Percentiles rank a stretch among this genome's conserved stretches.
phyloP scores from a whole-genome alignment of 2,113 vertebrate genomes.

The Oryzias melastigma region DNA sequence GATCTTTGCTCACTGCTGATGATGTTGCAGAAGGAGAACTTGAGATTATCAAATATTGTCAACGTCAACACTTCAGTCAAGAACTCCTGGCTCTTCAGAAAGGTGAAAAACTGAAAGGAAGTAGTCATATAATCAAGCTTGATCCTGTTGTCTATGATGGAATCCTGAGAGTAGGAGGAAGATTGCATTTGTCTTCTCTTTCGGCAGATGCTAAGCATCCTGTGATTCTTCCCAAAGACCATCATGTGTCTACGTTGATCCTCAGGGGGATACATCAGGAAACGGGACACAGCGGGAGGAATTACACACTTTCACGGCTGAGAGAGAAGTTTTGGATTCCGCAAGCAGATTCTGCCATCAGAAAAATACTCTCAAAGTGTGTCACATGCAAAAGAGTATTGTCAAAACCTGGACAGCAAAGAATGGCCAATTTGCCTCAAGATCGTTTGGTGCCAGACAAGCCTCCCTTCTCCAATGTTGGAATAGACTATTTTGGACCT shows the following conservation, averaged over 20 bases:
- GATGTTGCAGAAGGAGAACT: not conserved
- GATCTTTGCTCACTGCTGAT: not conserved
- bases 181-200: not conserved
- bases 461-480: not conserved
- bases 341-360: too few species aligned
- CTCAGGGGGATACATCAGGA: not conserved
- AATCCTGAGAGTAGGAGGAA: not conserved
- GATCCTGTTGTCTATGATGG: too few species aligned
- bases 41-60: not conserved
- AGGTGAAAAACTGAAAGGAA: too few species aligned
- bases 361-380: too few species aligned
- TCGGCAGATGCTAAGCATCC: not conserved
- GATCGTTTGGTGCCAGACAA: not conserved
- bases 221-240: not conserved
- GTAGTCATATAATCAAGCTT: too few species aligned
- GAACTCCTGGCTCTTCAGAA: not conserved
- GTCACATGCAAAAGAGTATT: too few species aligned
- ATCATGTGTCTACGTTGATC: not conserved
- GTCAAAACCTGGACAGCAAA: constrained; percentile 1
- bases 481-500: not conserved
- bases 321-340: too few species aligned
- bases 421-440: not conserved
- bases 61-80: not conserved
- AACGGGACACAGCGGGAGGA: too few species aligned
- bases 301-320: too few species aligned